Evolutionary conservation across 2,888 invertebrate genomes (phyloP), one percentile per base, ranked within the genome.

Genomic region (Tenthredo notha): DNA sequence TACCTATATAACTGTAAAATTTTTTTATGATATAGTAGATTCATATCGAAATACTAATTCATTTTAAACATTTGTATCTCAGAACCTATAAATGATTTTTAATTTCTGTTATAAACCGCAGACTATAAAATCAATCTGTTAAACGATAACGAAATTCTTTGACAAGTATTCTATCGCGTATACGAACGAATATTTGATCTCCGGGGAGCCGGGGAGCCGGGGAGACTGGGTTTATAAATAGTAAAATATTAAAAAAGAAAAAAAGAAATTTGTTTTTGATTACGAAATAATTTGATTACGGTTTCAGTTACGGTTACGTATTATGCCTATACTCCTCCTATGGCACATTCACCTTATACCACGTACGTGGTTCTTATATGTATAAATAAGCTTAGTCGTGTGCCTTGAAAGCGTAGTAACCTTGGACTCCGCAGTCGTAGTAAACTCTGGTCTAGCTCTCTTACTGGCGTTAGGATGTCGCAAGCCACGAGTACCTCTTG

Each of bases 361-460:
- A 40, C 40, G 40, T 61, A 40, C 80, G 21, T 29, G 37, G 37
- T 33, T 40, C 25, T 1, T 43, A 61, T 40, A 37, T 58, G 15
- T 58, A 58, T 58, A n/a, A 58, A 43, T 58, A 25, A 40, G 9
- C n/a, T 21, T 40, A n/a, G 40, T 80, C 58, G 80, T 80, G 77
- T 77, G 80, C 25, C 77, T 65, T 61, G 77, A 18, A 25, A 65
- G 61, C 77, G 84, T 84, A 84, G 84, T 84, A 84, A 84, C 77
- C 84, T 84, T 84, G 84, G 84, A 84, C 84, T 84, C 77, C 50
- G 61, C 65, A 43, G 47, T 77, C 77, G 84, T 65, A 77, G 84
- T 65, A 77, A 84, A 84, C 61, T 75, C 77, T 77, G 77, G 47
- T 77, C 65, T 84, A 84, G 61, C 84, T 61, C 84, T 61, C 29